Evolutionary conservation across 2,888 invertebrate species (phyloP).

Genomic region (Sarcophaga subvicina): DNA sequence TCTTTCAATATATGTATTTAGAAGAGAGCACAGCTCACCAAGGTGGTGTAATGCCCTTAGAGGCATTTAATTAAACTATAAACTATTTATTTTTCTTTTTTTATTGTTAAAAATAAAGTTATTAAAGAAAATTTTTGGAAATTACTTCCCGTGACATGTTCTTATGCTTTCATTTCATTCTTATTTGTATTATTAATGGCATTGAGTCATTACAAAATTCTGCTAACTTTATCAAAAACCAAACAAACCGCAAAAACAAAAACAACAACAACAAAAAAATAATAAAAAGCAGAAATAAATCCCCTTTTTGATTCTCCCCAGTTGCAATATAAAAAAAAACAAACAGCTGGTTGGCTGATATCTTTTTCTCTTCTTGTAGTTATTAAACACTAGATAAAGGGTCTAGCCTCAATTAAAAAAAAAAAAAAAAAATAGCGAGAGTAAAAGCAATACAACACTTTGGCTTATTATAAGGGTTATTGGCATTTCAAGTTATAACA

Average conservation of each 20-base stretch:
- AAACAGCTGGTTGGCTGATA: background rate
- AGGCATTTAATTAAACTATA: background rate
- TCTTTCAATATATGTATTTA: background rate
- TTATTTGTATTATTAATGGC: constrained; percentile 1
- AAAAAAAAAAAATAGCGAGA: too few relatives aligned
- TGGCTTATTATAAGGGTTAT: background rate
- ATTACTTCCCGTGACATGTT: background rate
- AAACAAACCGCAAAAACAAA: constrained; percentile 33
- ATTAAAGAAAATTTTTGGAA: background rate
- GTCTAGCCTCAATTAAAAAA: background rate
- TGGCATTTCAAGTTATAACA: background rate
- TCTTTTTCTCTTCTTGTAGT: background rate
- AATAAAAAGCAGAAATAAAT: background rate
- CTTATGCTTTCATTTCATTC: background rate
- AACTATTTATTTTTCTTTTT: background rate
- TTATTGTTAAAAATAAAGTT: background rate
- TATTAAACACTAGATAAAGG: background rate
- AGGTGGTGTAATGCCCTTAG: constrained; percentile 7
- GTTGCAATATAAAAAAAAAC: background rate
- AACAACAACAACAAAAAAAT: background rate
- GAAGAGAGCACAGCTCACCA: background rate
- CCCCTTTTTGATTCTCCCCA: background rate
- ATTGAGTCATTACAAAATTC: constrained; percentile 54
- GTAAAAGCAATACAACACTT: background rate
- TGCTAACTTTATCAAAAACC: constrained; percentile 49